Percentiles rank a stretch among this genome's conserved stretches.
Conservation (phyloP, 2,113 vertebrate genomes). For the Bos javanicus region DNA sequence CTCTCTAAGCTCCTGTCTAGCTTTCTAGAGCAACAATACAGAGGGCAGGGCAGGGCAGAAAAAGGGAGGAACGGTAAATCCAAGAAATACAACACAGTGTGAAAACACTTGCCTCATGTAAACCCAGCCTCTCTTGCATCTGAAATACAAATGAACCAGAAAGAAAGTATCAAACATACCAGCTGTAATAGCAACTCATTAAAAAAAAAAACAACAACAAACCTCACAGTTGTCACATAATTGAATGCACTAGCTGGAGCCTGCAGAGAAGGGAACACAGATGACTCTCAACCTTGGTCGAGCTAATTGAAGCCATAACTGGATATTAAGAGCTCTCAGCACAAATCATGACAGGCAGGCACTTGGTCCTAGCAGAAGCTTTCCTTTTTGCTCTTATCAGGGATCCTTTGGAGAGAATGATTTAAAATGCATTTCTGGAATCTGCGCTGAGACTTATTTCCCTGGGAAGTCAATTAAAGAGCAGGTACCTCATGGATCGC, state of each 20-base stretch:
- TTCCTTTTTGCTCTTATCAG: not conserved
- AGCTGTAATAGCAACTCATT: not conserved
- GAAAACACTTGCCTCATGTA: conserved; percentile 2
- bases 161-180: not conserved
- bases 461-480: not conserved
- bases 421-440: not conserved
- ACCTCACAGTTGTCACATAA: not conserved
- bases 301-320: not conserved
- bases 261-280: not conserved
- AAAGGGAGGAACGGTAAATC: not conserved
- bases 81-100: not conserved
- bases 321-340: not conserved
- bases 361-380: not conserved
- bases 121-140: conserved; percentile 42
- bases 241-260: not conserved
- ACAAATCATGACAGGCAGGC: not conserved
- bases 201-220: not conserved
- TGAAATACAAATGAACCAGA: conserved; percentile 47
- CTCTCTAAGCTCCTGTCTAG: not conserved
- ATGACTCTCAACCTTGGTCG: not conserved
- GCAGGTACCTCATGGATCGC: conserved; percentile 85
- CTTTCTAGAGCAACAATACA: not conserved
- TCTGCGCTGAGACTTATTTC: not conserved
- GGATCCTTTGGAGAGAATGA: not conserved
- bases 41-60: not conserved